phyloP scores from a whole-genome alignment of 2,113 vertebrate genomes.

The Nesospiza acunhae region DNA sequence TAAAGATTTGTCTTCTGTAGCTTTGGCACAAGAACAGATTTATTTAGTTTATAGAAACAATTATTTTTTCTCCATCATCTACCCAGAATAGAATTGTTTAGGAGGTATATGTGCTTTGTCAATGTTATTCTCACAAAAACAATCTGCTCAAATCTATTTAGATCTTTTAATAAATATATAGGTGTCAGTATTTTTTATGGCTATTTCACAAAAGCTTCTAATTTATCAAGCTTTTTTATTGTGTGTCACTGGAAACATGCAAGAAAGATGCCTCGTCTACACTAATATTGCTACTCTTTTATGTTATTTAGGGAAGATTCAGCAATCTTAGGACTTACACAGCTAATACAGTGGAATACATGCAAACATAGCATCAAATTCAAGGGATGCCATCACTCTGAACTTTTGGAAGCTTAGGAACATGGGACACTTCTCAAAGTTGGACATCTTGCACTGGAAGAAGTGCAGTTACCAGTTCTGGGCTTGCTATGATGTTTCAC shows the following conservation, averaged over 20 bases:
- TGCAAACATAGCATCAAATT: not conserved
- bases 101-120: conserved; percentile 6
- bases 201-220: conserved; percentile 60
- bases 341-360: not conserved
- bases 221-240: conserved; percentile 50
- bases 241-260: not conserved
- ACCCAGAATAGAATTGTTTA: conserved; percentile 40
- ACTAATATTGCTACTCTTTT: not conserved
- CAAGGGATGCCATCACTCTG: not conserved
- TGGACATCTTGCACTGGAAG: not conserved
- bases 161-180: conserved; percentile 52
- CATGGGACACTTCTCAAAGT: not conserved
- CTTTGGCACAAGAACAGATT: conserved; percentile 73
- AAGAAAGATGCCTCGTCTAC: conserved; percentile 1
- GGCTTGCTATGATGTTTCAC: not conserved
- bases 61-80: conserved; percentile 66
- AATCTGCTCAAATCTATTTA: conserved; percentile 50
- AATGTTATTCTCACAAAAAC: conserved; percentile 28
- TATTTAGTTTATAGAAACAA: conserved; percentile 68
- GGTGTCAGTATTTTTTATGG: conserved; percentile 4
- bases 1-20: conserved; percentile 73
- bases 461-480: not conserved
- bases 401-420: not conserved
- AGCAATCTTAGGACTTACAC: not conserved
- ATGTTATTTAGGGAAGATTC: not conserved